phyloP scores from a whole-genome alignment of 2,797 vertebrate species.

The Crax fasciolata region DNA sequence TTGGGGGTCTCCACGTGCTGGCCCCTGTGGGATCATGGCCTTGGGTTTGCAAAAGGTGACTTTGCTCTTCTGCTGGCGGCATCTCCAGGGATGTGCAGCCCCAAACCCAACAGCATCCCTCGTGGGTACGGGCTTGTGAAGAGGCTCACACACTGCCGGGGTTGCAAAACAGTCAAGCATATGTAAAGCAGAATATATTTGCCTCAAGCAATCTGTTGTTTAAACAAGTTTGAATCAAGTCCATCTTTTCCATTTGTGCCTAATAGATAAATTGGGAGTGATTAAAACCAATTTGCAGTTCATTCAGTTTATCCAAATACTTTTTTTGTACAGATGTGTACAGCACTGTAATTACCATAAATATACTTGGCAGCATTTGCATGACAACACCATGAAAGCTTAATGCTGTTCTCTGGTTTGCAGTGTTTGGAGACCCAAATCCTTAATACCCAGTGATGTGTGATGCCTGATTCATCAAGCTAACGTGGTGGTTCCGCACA shows the following conservation, averaged over 20 bases:
- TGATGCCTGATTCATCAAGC: not conserved
- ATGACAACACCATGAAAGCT: constrained; percentile 26
- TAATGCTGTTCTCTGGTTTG: constrained; percentile 45
- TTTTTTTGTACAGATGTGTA: constrained; percentile 27
- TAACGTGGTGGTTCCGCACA: not conserved
- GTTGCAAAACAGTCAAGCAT: accelerated
- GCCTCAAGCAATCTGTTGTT: not conserved
- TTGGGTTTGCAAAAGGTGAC: not conserved
- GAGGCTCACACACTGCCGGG: not conserved
- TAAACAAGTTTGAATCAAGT: constrained; percentile 56
- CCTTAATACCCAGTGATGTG: not conserved
- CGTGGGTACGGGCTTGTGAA: not conserved
- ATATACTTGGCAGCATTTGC: constrained; percentile 15
- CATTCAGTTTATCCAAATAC: constrained; percentile 36
- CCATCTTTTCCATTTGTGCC: constrained; percentile 48
- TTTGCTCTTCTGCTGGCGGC: not conserved
- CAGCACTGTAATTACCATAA: constrained; percentile 51
- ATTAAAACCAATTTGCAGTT: constrained; percentile 50
- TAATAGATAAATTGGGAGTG: constrained; percentile 44
- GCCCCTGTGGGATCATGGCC: not conserved
- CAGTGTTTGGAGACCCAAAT: constrained; percentile 50
- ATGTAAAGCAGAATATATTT: not conserved
- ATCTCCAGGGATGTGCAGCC: not conserved
- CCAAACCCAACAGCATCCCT: accelerated
- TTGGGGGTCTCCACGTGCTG: not conserved